Evolutionary conservation across 2,888 invertebrate genomes (phyloP).

Genomic region (Pyrgus malvae): DNA sequence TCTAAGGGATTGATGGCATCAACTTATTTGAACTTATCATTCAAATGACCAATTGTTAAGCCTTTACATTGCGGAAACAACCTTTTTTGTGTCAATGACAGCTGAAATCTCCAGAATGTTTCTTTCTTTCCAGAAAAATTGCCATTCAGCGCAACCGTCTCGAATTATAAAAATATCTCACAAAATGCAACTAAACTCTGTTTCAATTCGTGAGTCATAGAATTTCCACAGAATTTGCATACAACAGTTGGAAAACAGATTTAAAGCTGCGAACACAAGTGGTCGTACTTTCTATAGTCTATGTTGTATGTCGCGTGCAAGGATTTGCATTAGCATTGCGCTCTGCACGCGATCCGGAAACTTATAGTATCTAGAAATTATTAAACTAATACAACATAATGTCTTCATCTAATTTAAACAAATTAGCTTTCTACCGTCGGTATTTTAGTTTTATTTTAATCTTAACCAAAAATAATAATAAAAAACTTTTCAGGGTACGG

Average conservation of each 20-base stretch:
- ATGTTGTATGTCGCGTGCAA: slow-evolving; percentile 14
- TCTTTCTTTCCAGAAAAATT: not conserved
- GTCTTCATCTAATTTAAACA: not conserved
- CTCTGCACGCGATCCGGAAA: slow-evolving; percentile 9
- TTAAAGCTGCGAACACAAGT: not conserved
- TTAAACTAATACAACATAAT: not conserved
- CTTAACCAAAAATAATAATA: too few relatives aligned
- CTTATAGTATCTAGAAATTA: not conserved
- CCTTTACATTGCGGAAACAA: too few relatives aligned
- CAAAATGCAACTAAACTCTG: not conserved
- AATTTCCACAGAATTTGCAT: slow-evolving; percentile 6
- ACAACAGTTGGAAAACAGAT: slow-evolving; percentile 3
- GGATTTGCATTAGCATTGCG: slow-evolving; percentile 11
- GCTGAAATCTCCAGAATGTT: too few relatives aligned
- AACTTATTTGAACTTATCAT: too few relatives aligned
- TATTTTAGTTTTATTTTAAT: too few relatives aligned
- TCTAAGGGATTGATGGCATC: too few relatives aligned
- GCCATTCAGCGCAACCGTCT: not conserved
- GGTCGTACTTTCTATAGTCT: slow-evolving; percentile 1
- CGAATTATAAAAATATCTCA: too few relatives aligned
- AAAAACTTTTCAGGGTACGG: too few relatives aligned
- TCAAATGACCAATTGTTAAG: too few relatives aligned
- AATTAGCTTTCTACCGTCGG: too few relatives aligned
- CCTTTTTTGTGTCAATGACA: too few relatives aligned
- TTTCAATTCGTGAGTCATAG: not conserved